A percentile compares a stretch with the other conserved stretches of the same genome.
Conservation (phyloP, 2,888 invertebrate genomes). For the Metopia argyrocephala region DNA sequence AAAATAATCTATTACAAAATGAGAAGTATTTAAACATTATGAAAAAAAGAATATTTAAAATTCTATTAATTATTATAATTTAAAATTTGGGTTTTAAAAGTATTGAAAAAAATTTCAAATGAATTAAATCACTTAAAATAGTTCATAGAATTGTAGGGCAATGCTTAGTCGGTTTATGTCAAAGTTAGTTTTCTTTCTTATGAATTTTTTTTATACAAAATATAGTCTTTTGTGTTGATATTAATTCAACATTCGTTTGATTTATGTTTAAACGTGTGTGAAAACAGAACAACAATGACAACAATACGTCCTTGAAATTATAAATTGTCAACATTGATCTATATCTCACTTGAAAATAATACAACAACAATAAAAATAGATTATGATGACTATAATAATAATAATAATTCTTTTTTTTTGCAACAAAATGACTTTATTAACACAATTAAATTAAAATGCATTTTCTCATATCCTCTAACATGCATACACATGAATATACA, state of each 20-base stretch:
- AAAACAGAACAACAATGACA: background rate
- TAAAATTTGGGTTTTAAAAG: too few relatives aligned
- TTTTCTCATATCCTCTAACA: background rate
- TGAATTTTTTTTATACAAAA: too few relatives aligned
- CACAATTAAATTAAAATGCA: conserved; percentile 31
- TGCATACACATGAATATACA: background rate
- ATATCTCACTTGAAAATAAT: conserved; percentile 35
- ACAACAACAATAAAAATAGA: conserved; percentile 4
- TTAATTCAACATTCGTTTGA: background rate
- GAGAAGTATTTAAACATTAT: too few relatives aligned
- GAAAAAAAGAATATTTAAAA: too few relatives aligned
- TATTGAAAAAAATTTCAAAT: too few relatives aligned
- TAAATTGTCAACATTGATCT: conserved; percentile 62
- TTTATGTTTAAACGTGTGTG: background rate
- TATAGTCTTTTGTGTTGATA: background rate
- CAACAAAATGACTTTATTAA: conserved; percentile 39
- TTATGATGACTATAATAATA: conserved; percentile 33
- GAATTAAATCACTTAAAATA: too few relatives aligned
- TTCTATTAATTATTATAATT: too few relatives aligned
- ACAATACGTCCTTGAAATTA: conserved; percentile 59
- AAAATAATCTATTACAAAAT: too few relatives aligned
- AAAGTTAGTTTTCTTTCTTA: too few relatives aligned
- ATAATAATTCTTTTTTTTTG: conserved; percentile 14
- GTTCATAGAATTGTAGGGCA: too few relatives aligned
- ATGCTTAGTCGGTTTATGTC: too few relatives aligned